phyloP scores from a whole-genome alignment of 2,113 vertebrate species.

The Setophaga petechia region DNA sequence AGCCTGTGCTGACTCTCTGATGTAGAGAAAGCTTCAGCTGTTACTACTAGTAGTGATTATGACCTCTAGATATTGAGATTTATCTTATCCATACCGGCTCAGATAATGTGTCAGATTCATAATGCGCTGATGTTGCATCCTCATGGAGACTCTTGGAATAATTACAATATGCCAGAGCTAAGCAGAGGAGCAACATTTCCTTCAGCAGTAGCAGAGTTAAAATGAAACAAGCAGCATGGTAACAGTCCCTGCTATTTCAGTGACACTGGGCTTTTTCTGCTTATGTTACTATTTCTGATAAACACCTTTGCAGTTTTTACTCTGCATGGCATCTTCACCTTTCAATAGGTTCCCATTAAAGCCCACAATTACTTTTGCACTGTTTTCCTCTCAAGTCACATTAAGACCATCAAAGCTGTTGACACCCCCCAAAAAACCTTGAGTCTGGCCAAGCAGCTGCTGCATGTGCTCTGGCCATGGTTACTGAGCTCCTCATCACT shows the following conservation, averaged over 20 bases:
- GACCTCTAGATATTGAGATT: neutral
- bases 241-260: neutral
- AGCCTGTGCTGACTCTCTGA: neutral
- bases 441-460: neutral
- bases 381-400: neutral
- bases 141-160: neutral
- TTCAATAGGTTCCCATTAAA: neutral
- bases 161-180: neutral
- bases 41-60: neutral
- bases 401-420: neutral
- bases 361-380: neutral
- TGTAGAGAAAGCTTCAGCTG: neutral
- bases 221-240: neutral
- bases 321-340: neutral
- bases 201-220: neutral
- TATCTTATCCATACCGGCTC: neutral
- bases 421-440: neutral
- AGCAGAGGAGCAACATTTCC: neutral
- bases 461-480: accelerated
- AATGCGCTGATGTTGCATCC: neutral
- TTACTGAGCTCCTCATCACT: neutral
- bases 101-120: neutral
- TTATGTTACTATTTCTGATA: neutral
- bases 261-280: neutral
- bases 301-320: neutral